phyloP scores from a whole-genome alignment of 2,888 invertebrate species.

The Lasius platythorax region DNA sequence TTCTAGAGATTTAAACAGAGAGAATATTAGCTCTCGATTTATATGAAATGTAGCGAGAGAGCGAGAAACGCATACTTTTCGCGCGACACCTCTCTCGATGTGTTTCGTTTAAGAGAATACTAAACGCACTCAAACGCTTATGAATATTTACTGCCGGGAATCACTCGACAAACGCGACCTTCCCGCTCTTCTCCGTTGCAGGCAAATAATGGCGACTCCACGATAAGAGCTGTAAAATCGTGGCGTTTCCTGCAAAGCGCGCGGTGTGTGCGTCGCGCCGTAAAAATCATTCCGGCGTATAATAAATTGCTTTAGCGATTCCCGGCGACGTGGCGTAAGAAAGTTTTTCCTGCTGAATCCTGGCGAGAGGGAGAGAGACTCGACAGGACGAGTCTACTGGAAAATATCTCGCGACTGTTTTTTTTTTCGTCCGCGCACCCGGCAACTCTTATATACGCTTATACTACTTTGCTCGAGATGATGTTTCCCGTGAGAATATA shows the following conservation, averaged over 20 bases:
- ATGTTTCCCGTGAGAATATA: slow-evolving; percentile 11
- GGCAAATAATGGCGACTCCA: slow-evolving; percentile 46
- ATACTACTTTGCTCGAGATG: slow-evolving; percentile 39
- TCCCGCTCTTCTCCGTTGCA: slow-evolving; percentile 11
- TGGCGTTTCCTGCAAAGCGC: slow-evolving; percentile 1
- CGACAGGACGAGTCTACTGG: slow-evolving; percentile 16
- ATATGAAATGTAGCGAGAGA: neutral
- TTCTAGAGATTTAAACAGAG: neutral
- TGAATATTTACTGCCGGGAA: slow-evolving; percentile 54
- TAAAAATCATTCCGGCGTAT: slow-evolving; percentile 43
- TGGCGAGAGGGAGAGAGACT: neutral
- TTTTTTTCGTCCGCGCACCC: neutral
- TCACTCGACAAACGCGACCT: slow-evolving; percentile 51
- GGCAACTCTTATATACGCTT: slow-evolving; percentile 31
- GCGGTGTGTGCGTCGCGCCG: slow-evolving; percentile 3
- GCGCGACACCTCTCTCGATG: neutral
- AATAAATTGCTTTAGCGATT: slow-evolving; percentile 45
- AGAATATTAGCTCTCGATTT: neutral
- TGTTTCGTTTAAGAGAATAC: slow-evolving; percentile 13
- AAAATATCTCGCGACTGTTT: slow-evolving; percentile 37
- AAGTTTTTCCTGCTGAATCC: slow-evolving; percentile 44
- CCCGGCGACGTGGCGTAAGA: slow-evolving; percentile 40
- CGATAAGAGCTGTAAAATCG: slow-evolving; percentile 45
- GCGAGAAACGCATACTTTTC: neutral
- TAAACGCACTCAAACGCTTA: slow-evolving; percentile 16